Conservation (phyloP, 1,140 invertebrate genomes). For the Gryon sp. region DNA sequence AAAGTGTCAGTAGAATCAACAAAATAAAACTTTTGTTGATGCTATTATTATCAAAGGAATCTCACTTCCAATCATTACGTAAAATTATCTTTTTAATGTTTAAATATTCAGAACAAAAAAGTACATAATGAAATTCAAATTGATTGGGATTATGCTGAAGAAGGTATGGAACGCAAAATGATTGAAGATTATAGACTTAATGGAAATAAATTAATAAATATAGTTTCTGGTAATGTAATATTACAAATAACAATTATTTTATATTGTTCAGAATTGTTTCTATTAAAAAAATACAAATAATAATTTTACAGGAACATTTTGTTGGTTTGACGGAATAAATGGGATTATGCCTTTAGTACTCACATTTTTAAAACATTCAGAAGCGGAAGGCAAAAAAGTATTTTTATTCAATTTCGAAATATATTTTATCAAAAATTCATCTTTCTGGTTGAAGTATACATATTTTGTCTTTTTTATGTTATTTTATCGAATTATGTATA, state of each 20-base stretch:
- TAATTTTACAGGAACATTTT: conserved; percentile 9
- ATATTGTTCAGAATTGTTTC: no score
- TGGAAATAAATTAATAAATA: not conserved
- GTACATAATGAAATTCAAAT: conserved; percentile 10
- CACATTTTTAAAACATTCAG: not conserved
- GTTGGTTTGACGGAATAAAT: conserved; percentile 8
- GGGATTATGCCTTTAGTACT: not conserved
- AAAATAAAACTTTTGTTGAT: no score
- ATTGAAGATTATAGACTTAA: not conserved
- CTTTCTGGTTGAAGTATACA: not conserved
- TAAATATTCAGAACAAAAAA: no score
- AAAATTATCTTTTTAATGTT: no score
- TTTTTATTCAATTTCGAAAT: conserved; percentile 12
- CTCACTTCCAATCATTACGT: no score
- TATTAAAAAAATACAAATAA: no score
- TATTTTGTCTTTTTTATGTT: not conserved
- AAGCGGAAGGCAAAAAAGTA: conserved; percentile 1
- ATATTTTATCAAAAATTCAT: not conserved
- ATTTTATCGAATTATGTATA: conserved; percentile 5
- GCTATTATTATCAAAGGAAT: no score
- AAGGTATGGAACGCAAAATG: not conserved
- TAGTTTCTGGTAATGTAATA: conserved; percentile 8
- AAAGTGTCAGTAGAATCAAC: no score
- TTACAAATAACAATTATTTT: no score
- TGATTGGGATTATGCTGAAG: not conserved